Conservation (phyloP, 2,888 invertebrate species). For the Creontiades dilutus region DNA sequence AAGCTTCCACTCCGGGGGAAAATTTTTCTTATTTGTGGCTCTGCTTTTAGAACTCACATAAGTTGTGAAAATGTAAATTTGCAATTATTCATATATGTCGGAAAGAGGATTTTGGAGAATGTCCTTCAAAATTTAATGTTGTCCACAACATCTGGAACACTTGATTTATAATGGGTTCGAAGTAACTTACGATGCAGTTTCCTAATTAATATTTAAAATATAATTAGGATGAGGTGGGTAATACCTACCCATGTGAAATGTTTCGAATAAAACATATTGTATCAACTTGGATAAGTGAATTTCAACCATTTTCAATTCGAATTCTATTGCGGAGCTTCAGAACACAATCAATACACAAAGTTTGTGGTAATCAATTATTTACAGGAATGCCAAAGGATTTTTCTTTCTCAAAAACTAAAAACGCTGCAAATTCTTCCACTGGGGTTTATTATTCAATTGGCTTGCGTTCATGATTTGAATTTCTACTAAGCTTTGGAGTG, state of each 20-base stretch:
- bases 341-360: no score
- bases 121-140: constrained; percentile 34
- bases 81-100: constrained; percentile 30
- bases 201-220: background rate
- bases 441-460: no score
- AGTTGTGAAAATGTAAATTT: constrained; percentile 41
- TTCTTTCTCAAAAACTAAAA: no score
- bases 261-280: background rate
- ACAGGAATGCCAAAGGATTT: no score
- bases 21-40: constrained; percentile 27
- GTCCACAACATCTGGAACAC: constrained; percentile 44
- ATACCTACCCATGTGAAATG: background rate
- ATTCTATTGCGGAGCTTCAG: no score
- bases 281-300: no score
- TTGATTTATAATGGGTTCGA: background rate
- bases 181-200: background rate
- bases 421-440: no score
- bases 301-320: no score
- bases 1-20: constrained; percentile 6
- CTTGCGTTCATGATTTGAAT: no score
- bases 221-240: background rate
- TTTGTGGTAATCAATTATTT: no score
- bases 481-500: no score
- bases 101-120: constrained; percentile 21
- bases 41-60: constrained; percentile 24